These are phyloP conservation scores for Ranitomeya imitator DNA, from an alignment of 2,113 vertebrate species.

Conservation along the genomic window DNA sequence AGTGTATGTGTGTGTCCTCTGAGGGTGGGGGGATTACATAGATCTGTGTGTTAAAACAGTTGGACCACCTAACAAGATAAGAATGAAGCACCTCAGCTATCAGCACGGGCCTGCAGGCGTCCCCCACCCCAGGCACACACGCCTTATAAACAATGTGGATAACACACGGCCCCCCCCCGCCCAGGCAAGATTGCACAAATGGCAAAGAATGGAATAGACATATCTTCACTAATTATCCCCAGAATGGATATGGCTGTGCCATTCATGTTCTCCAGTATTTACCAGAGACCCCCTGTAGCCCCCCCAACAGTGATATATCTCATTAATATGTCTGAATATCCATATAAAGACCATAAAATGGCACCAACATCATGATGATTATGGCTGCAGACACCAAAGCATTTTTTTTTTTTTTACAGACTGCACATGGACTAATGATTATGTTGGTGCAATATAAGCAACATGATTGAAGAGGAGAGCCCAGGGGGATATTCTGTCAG, in stretches of 20 bases:
- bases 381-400: background rate
- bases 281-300: background rate
- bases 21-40: slow-evolving; percentile 73
- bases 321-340: too few species aligned
- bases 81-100: slow-evolving; percentile 91
- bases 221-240: background rate
- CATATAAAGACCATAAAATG: too few species aligned
- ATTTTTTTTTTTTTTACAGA: too few species aligned
- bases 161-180: slow-evolving; percentile 41
- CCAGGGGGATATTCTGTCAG: too few species aligned
- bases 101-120: slow-evolving; percentile 80
- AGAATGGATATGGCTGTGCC: background rate
- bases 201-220: background rate
- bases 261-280: background rate
- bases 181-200: background rate
- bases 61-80: slow-evolving; percentile 89
- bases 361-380: background rate
- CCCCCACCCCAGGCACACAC: slow-evolving; percentile 72
- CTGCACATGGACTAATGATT: background rate
- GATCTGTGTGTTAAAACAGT: slow-evolving; percentile 79
- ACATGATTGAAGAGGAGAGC: too few species aligned
- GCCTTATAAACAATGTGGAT: slow-evolving; percentile 86
- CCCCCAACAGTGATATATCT: background rate
- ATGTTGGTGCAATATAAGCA: background rate
- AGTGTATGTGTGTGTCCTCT: slow-evolving; percentile 27